Evolutionary conservation across 2,113 vertebrate species (phyloP).

Genomic region (Platichthys flesus): DNA sequence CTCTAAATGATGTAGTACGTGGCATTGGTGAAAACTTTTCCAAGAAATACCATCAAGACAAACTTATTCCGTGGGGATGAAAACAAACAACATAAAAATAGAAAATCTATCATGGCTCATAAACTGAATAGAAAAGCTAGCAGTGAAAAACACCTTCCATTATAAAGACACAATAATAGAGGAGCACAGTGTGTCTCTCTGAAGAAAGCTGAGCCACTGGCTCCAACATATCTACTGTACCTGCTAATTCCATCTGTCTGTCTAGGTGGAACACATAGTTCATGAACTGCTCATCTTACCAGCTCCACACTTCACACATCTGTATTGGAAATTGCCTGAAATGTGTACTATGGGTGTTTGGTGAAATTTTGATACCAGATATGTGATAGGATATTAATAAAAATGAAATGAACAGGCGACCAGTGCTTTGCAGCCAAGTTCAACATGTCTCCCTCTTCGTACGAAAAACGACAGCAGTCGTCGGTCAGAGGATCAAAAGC

Average conservation of each 20-base stretch:
- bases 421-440: no score
- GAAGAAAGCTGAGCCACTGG: neutral
- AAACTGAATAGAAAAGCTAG: neutral
- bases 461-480: no score
- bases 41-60: neutral
- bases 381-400: no score
- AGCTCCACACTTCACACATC: no score
- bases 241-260: neutral
- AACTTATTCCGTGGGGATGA: neutral
- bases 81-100: neutral
- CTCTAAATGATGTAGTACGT: neutral
- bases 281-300: neutral
- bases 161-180: conserved; percentile 7
- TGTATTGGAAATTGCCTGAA: no score
- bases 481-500: no score
- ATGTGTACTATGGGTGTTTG: no score
- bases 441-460: no score
- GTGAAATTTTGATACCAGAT: no score
- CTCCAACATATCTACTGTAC: neutral
- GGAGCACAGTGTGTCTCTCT: conserved; percentile 15
- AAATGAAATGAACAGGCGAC: no score
- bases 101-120: neutral
- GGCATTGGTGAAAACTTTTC: neutral
- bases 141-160: conserved; percentile 10
- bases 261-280: neutral